Evolutionary conservation across 2,797 vertebrate species (phyloP).

Genomic region (Sparidentex hasta): DNA sequence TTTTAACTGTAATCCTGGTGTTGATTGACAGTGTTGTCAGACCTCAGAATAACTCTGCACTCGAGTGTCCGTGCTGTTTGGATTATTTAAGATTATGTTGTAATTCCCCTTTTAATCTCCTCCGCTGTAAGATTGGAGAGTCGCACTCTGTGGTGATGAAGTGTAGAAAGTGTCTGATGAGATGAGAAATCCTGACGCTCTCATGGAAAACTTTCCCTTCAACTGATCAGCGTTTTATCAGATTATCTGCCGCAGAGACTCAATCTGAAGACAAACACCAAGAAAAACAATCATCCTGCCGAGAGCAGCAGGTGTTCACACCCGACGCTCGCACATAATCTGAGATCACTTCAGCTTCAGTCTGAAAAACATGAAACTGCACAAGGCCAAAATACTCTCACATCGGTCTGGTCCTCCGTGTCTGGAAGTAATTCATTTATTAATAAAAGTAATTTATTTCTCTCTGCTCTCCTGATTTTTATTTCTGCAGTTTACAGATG

Average conservation of each 20-base stretch:
- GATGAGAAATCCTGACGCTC: conserved; percentile 65
- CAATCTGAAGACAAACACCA: neutral
- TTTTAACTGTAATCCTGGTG: conserved; percentile 80
- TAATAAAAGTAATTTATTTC: conserved; percentile 13
- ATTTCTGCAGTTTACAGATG: conserved; percentile 3
- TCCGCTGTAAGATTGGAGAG: conserved; percentile 91
- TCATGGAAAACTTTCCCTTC: conserved; percentile 54
- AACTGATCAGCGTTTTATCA: conserved; percentile 59
- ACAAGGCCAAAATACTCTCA: too few relatives aligned
- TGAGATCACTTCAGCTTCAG: too few relatives aligned
- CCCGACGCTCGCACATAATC: too few relatives aligned
- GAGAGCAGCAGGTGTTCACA: neutral
- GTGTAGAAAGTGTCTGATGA: conserved; percentile 89
- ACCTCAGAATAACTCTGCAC: conserved; percentile 84
- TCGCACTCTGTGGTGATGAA: conserved; percentile 87
- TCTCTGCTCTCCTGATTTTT: conserved; percentile 4
- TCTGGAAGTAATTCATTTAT: neutral
- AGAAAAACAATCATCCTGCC: conserved; percentile 1
- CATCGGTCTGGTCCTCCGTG: too few relatives aligned
- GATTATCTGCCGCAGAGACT: conserved; percentile 42
- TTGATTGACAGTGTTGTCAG: conserved; percentile 88
- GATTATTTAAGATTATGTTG: conserved; percentile 98
- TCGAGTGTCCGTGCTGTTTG: conserved; percentile 90
- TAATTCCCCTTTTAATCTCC: conserved; percentile 95
- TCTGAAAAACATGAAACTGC: too few relatives aligned